Base-by-base conservation (phyloP, 2,888 invertebrate genomes). In the Phytoseiulus persimilis region DNA sequence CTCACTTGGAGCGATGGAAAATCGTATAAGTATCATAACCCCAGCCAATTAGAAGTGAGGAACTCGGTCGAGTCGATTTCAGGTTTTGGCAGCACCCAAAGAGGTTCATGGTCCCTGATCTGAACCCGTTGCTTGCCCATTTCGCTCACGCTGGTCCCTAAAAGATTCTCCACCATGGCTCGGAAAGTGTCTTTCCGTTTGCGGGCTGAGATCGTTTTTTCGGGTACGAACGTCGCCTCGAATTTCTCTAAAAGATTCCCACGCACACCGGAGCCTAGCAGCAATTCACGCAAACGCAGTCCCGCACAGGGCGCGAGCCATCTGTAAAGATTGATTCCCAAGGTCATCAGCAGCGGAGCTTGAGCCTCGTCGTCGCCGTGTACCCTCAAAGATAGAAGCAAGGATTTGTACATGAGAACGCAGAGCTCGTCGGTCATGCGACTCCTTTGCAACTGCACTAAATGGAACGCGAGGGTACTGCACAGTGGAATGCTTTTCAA, bases 301-400 rank as follows among this genome's bases (percentile, higher is more conserved):
- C 65, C 28, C 18, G 65, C 65, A 28, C 65, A 65, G 28, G 65
- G 32, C 45, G n/a, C 87, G 23, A 87, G 45, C 87, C 87, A 87
- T 45, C 33, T 31, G 87, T 87, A 87, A 6, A 87, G 87, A 31
- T 87, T 39, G 6, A 87, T 31, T 28, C 87, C 87, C 3, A 87
- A n/a, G 0, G 87, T 39, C 32, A 87, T n/a, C 18, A 87, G 23
- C 32, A 87, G 87, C 28, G 87, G 39, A 1, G 45, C 87, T n/a
- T 87, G 87, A 33, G n/a, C 87, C 33, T 31, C 87, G 5, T 32
- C 39, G 23, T 87, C 87, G 23, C 87, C 87, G 87, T 87, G 87
- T 3, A 87, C 87, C 28, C 33, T 33, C n/a, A 87, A 23, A 33
- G 87, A 87, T 9, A 33, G 39, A 6, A 87, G 45, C 6, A 87